Base-by-base conservation (phyloP, 1,140 invertebrate genomes). In the Cyclina sinensis region DNA sequence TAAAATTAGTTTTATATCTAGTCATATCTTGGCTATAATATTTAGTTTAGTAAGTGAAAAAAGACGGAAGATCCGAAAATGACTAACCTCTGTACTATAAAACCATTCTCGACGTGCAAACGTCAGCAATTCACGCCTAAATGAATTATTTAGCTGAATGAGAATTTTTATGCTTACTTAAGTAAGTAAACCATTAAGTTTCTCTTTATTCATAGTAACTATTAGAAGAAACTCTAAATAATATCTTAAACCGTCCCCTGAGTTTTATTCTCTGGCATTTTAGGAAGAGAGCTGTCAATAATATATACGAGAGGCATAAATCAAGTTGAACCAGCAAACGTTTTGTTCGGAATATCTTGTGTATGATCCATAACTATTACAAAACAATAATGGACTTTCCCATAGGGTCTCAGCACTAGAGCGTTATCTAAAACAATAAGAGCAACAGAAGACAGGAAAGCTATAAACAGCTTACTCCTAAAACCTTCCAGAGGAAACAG, bases 251-350 rank as follows among this genome's bases (percentile, higher is more conserved):
- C 37, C 37, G 4, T 70, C 65, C 65, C 65, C 16, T 5, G 65
- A 70, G 65, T 18, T 1, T 39, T 18, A n/a, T 16, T 4, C 32
- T 9, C 4, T 27, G 65, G 18, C 32, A 16, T 32, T 27, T 30
- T 7, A 35, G 27, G 35, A 70, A 37, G 21, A 37, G n/a, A 27
- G 37, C 35, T 37, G 65, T 39, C 32, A 37, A 70, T 70, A 70
- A 24, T 62, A 14, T 27, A 62, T 62, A 62, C 7, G 7, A 62
- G 24, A 57, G 57, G 24, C 24, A 62, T 62, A 62, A 62, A 62
- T 62, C 57, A 62, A 62, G 27, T 27, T 70, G 32, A 70, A 70
- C 65, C 35, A 70, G 65, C 30, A 43, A 37, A 37, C 65, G 35
- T 70, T 70, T 70, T 37, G 32, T 70, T 37, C 65, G 35, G 21